Evolutionary conservation across 1,140 invertebrate genomes (phyloP).

Genomic region (Plutomurus gul): DNA sequence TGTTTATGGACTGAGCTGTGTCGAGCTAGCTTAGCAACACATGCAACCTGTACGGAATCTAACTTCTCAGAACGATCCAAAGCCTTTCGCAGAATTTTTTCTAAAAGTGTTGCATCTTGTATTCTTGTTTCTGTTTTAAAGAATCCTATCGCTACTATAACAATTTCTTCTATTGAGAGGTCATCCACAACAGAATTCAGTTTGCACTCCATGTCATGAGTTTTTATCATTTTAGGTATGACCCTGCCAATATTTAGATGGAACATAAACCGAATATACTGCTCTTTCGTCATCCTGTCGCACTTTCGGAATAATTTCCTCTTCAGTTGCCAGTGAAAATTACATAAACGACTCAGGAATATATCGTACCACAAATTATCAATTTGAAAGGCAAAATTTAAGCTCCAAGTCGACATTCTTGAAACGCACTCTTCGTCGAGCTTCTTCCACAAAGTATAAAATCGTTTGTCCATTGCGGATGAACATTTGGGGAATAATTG

Average conservation of each 20-base stretch:
- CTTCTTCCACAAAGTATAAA: constrained; percentile 58
- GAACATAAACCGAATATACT: constrained; percentile 65
- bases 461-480: not conserved
- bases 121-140: constrained; percentile 66
- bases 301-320: constrained; percentile 60
- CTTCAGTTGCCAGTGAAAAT: constrained; percentile 60
- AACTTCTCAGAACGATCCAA: constrained; percentile 57
- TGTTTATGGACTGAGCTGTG: constrained; percentile 57
- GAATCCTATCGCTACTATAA: constrained; percentile 65
- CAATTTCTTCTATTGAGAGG: constrained; percentile 63
- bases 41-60: constrained; percentile 61
- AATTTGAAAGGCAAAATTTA: constrained; percentile 58
- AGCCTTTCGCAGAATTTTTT: constrained; percentile 58
- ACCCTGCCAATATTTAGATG: constrained; percentile 60
- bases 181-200: constrained; percentile 59
- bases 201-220: constrained; percentile 64
- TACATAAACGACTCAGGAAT: constrained; percentile 55
- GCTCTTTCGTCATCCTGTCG: constrained; percentile 58
- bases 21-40: constrained; percentile 64
- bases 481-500: not conserved
- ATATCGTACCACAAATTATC: constrained; percentile 62
- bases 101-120: constrained; percentile 58
- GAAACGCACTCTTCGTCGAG: constrained; percentile 62
- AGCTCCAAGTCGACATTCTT: constrained; percentile 57
- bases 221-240: constrained; percentile 56